Conservation (phyloP, 30 jellyfish, hydroid and myxozoan species). For the Cassiopea xamachana region DNA sequence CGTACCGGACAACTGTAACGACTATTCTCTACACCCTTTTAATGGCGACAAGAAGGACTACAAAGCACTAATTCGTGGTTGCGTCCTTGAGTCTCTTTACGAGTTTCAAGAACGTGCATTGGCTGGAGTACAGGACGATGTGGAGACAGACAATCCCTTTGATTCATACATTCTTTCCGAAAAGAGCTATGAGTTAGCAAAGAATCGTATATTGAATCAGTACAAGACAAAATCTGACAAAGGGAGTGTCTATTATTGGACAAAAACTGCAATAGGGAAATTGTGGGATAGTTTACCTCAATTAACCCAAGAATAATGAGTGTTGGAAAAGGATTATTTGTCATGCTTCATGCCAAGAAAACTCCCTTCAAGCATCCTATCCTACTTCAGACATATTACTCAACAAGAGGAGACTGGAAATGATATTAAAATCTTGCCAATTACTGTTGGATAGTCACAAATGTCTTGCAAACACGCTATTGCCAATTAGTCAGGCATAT, state of each 20-base stretch:
- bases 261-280: slow-evolving; percentile 18
- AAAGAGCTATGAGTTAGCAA: neutral
- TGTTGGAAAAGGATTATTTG: no score
- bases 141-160: slow-evolving; percentile 83
- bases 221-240: neutral
- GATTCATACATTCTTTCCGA: slow-evolving; percentile 57
- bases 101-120: slow-evolving; percentile 76
- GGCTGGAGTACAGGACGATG: neutral
- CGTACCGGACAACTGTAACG: slow-evolving; percentile 14
- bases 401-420: no score
- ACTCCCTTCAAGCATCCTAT: no score
- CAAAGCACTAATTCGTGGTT: slow-evolving; percentile 76
- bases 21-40: slow-evolving; percentile 48
- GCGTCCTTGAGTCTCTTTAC: slow-evolving; percentile 80
- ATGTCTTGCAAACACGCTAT: no score
- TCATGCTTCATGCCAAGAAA: no score
- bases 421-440: no score
- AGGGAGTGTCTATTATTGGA: slow-evolving; percentile 12
- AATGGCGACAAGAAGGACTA: slow-evolving; percentile 41
- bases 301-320: neutral
- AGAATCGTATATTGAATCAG: neutral
- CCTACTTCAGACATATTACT: no score
- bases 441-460: no score
- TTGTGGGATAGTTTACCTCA: slow-evolving; percentile 14
- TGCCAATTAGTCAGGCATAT: no score